A percentile compares a stretch with the other conserved stretches of the same genome.
These are phyloP conservation scores for Clostera curtula DNA, from an alignment of 2,888 invertebrate genomes.

Conservation along the genomic window DNA sequence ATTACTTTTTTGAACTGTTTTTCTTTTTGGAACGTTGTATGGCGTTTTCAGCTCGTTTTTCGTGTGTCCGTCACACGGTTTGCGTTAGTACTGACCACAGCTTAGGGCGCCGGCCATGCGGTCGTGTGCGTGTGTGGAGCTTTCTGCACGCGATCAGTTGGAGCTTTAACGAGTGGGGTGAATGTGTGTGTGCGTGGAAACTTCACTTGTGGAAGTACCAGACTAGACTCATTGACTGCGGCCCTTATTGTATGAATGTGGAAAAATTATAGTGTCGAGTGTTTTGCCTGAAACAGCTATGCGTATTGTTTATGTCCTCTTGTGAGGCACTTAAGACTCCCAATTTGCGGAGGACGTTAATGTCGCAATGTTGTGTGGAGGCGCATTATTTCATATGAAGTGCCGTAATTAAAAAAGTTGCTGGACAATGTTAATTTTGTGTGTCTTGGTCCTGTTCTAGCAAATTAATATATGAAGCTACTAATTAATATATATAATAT, in stretches of 20 bases:
- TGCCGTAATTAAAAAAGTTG: conserved; percentile 56
- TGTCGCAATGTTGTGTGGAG: conserved; percentile 52
- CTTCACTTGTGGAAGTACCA: conserved; percentile 65
- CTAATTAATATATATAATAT: too few species aligned
- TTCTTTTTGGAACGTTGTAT: conserved; percentile 57
- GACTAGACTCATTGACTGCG: conserved; percentile 75
- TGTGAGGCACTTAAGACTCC: conserved; percentile 61
- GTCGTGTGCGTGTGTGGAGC: conserved; percentile 69
- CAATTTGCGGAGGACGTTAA: conserved; percentile 64
- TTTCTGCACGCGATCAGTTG: conserved; percentile 71
- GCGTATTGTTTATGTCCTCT: conserved; percentile 64
- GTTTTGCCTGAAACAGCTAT: conserved; percentile 68
- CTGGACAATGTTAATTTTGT: conserved; percentile 30
- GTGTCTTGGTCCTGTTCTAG: conserved; percentile 17
- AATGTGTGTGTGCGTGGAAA: conserved; percentile 56
- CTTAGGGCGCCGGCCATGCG: conserved; percentile 70
- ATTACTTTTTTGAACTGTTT: conserved; percentile 31
- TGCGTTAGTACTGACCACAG: conserved; percentile 74
- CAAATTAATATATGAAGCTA: conserved; percentile 1
- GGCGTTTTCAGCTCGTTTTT: conserved; percentile 71
- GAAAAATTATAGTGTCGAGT: conserved; percentile 72
- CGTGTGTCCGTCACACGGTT: conserved; percentile 75
- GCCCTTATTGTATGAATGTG: conserved; percentile 75
- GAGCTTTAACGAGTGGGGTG: conserved; percentile 64
- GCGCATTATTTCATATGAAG: conserved; percentile 59